Base-by-base conservation (phyloP, 2,888 invertebrate genomes). In the Artemia sp. region DNA sequence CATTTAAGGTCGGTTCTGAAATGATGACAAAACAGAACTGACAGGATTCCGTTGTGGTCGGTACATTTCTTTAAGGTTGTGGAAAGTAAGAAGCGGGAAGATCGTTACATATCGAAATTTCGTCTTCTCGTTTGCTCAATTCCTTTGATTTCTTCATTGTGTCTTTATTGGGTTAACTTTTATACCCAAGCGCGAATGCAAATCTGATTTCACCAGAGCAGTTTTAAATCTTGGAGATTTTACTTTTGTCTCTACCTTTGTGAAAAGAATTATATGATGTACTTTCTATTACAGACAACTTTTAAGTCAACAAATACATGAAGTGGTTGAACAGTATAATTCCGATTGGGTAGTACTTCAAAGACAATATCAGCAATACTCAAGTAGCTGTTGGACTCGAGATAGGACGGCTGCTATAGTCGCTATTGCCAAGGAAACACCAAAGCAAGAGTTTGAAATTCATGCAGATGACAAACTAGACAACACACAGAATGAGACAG, bases 261-360 rank as follows among this genome's bases (percentile, higher is more conserved):
- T 6, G 7, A 38, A 12, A 52, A 12, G 51, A 68, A 24, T 24
- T 12, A 58, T 24, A 8, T 66, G 38, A n/a, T n/a, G n/a, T 69
- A 67, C 12, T 68, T 69, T 58, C 52, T 74, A 73, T 76, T 80
- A 72, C 77, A 91, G 92, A 69, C 82, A 85, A 71, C 86, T 85
- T 74, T 84, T 90, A 19, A 87, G 90, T 38, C 87, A 90, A 73
- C 90, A 92, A 77, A 88, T 93, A 0, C 86, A 86, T 76, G 89
- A 92, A 77, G 92, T 92, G 79, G 86, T 94, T 58, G 84, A 86
- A 73, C 86, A 87, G 76, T 94, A 92, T 79, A 92, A 90, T 0
- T 85, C 90, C 0, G 90, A 92, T 76, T 94, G 91, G 87, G 85
- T 89, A 51, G 84, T 89, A 12, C 87, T 92, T 3, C 86, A 88